Percentiles rank a stretch among this genome's conserved stretches.
These are phyloP conservation scores for Zaprionus kolodkinae DNA, from an alignment of 1,140 invertebrate genomes.

Conservation along the genomic window DNA sequence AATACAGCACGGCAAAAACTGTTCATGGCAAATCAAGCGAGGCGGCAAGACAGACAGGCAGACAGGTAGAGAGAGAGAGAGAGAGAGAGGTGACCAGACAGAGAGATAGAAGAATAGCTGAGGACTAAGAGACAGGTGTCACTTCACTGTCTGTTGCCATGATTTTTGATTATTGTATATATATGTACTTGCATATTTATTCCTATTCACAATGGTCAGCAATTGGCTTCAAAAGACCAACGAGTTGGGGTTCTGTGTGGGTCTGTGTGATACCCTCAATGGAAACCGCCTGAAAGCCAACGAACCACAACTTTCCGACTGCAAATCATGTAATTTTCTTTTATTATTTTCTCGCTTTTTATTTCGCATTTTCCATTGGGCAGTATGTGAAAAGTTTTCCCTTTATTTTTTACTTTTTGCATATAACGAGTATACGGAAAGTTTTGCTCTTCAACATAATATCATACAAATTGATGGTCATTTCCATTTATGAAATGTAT, in stretches of 20 bases:
- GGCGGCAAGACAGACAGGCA: constrained; percentile 33
- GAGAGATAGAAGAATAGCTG: constrained; percentile 4
- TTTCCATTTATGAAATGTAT: constrained; percentile 62
- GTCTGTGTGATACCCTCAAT: constrained; percentile 15
- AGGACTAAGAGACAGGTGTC: constrained; percentile 57
- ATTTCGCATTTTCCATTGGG: constrained; percentile 7
- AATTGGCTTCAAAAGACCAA: constrained; percentile 43
- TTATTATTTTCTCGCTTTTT: constrained; percentile 10
- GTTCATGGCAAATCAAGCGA: constrained; percentile 55
- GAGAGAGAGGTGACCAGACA: constrained; percentile 30
- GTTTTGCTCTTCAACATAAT: constrained; percentile 72
- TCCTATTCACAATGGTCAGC: constrained; percentile 45
- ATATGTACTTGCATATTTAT: not conserved
- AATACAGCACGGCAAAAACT: constrained; percentile 54
- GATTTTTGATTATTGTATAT: constrained; percentile 79
- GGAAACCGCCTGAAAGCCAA: constrained; percentile 41
- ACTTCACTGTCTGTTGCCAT: constrained; percentile 69
- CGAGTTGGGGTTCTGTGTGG: constrained; percentile 17
- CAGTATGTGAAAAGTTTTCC: constrained; percentile 61
- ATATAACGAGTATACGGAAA: constrained; percentile 56
- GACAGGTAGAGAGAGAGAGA: constrained; percentile 27
- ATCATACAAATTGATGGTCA: constrained; percentile 70
- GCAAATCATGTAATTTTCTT: constrained; percentile 31
- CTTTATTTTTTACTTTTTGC: constrained; percentile 21
- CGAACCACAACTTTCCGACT: constrained; percentile 31